Evolutionary conservation across 2,888 invertebrate species (phyloP), one percentile per base, ranked within the genome.

Genomic region (Allygus modestus): DNA sequence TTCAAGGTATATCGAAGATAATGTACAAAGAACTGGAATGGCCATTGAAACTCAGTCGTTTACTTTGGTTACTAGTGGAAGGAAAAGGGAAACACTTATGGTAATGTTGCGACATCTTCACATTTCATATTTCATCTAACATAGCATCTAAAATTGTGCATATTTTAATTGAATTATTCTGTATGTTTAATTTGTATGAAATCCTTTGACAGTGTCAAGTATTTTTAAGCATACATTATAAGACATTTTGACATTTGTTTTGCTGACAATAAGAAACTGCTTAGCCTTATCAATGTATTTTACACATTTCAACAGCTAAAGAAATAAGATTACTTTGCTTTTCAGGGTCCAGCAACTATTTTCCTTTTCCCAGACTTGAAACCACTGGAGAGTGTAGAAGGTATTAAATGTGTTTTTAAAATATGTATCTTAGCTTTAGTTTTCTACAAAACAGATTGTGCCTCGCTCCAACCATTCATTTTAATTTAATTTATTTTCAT

Each of bases 11-110:
- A 90, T 93, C 84, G 92, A 92, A 87, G 92, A 93, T 87, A 92
- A 92, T 88, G 91, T 93, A 5, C 92, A 92, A 88, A 91, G 90
- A 86, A 92, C 92, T 31, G 93, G 93, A 17, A 93, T 93, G 81
- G 93, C 93, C n/a, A 93, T 93, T 87, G 93, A 93, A 88, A 93
- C 93, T 0, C 92, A 93, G 87, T 93, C 93, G 0, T 92, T 93
- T 87, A 91, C 91, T 51, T 91, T 93, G 87, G 91, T 93, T 17
- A 92, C 92, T 0, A 92, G 92, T 89, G 93, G 93, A 17, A 90
- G 91, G 84, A 92, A 92, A 87, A 89, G 93, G 85, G 93, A 93
- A 88, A 91, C 92, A 58, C 58, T 58, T 23, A 58, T 58, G 58
- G 20, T 58, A 58, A 58, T 58, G 58, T 7, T 23, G 9, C 9